Conservation (phyloP, 23 tunicate species). For the Diplosoma virens region DNA sequence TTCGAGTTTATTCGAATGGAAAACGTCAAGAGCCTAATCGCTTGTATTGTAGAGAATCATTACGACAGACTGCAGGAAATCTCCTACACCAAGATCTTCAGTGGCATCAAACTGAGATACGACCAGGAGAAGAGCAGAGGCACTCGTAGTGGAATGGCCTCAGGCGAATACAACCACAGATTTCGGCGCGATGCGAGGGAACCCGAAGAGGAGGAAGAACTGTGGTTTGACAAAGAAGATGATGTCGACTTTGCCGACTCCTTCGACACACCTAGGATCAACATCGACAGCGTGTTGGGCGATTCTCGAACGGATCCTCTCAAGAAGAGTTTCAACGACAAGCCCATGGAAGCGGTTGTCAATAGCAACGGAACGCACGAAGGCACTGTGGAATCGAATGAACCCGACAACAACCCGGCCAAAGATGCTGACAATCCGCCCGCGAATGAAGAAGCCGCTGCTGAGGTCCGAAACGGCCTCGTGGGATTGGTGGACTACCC, state of each 20-base stretch:
- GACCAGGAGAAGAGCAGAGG: constrained; percentile 79
- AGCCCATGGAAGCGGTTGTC: neutral
- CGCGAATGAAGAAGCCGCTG: neutral
- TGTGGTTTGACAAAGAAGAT: constrained; percentile 93
- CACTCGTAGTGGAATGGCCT: neutral
- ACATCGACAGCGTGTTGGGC: constrained; percentile 83
- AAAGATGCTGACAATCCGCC: neutral
- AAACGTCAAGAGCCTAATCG: constrained; percentile 53
- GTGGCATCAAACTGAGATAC: constrained; percentile 57
- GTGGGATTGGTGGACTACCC: constrained; percentile 84
- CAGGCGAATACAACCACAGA: constrained; percentile 6
- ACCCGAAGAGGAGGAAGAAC: constrained; percentile 86
- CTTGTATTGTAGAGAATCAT: constrained; percentile 63
- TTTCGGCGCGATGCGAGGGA: constrained; percentile 79
- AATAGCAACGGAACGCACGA: neutral
- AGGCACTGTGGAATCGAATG: neutral
- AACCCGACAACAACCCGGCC: too few relatives aligned
- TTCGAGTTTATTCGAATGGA: constrained; percentile 81
- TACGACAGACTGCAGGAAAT: constrained; percentile 47
- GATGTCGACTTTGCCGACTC: constrained; percentile 42
- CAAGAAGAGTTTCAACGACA: neutral
- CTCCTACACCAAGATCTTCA: constrained; percentile 78
- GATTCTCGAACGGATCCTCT: constrained; percentile 10
- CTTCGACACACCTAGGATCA: constrained; percentile 68
- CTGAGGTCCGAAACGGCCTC: constrained; percentile 53